Evolutionary conservation across 2,797 vertebrate species (phyloP).

Genomic region (Gouania willdenowi): DNA sequence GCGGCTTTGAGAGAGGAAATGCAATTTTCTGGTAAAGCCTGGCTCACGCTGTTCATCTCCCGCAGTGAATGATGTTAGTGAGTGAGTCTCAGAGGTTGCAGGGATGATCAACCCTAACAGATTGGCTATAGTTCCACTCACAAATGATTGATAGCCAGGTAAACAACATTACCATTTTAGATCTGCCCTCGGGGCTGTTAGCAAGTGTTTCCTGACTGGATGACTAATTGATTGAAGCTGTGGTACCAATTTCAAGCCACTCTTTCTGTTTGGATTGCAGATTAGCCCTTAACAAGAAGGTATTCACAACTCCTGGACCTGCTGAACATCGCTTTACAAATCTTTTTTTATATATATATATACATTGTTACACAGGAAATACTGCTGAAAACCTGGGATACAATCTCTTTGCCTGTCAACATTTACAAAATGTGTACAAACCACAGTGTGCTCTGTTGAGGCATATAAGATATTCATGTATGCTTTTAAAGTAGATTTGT

Average conservation of each 20-base stretch:
- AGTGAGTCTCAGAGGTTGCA: conserved; percentile 30
- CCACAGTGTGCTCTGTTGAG: conserved; percentile 41
- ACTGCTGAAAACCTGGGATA: background rate
- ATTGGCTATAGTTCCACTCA: conserved; percentile 28
- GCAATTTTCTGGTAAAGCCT: conserved; percentile 30
- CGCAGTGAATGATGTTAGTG: conserved; percentile 37
- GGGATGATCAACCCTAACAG: conserved; percentile 38
- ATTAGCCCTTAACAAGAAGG: conserved; percentile 17
- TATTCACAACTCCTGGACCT: conserved; percentile 10
- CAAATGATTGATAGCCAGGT: conserved; percentile 52
- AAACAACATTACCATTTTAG: conserved; percentile 60
- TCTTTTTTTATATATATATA: conserved; percentile 8
- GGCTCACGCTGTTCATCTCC: conserved; percentile 26
- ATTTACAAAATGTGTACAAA: conserved; percentile 25
- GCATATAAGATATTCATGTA: conserved; percentile 54
- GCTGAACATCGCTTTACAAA: conserved; percentile 7
- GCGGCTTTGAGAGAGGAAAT: conserved; percentile 18
- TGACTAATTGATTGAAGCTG: conserved; percentile 37
- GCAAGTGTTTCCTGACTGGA: conserved; percentile 27
- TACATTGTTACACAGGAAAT: background rate
- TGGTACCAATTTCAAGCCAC: conserved; percentile 14
- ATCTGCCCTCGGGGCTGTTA: conserved; percentile 38
- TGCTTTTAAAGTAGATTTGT: conserved; percentile 66
- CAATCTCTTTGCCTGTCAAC: conserved; percentile 1
- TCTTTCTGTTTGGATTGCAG: conserved; percentile 9